These are phyloP conservation scores for Microchirus variegatus DNA, from an alignment of 2,797 vertebrate genomes.

Conservation along the genomic window DNA sequence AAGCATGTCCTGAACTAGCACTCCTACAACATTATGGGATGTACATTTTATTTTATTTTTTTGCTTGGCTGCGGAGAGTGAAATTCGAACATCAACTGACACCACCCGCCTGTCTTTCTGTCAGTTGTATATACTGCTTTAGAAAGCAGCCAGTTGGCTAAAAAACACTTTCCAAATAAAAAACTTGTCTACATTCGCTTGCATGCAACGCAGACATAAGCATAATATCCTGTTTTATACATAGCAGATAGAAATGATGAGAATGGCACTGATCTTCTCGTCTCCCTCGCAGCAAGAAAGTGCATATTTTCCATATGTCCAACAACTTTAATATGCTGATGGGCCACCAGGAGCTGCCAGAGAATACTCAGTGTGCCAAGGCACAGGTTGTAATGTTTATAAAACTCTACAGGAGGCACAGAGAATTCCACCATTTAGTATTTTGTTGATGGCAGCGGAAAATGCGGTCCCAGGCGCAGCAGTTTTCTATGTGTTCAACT, in stretches of 20 bases:
- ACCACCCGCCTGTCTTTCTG: neutral
- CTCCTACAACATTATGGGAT: neutral
- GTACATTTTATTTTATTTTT: no score
- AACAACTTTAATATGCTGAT: neutral
- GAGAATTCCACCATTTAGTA: conserved; percentile 23
- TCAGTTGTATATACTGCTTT: neutral
- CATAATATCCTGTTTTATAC: neutral
- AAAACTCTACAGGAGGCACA: neutral
- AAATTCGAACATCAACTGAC: neutral
- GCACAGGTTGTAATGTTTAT: conserved; percentile 26
- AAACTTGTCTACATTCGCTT: neutral
- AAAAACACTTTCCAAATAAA: neutral
- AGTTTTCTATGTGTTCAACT: conserved; percentile 50
- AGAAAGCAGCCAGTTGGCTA: neutral
- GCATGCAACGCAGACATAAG: neutral
- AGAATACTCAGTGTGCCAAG: neutral
- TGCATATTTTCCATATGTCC: conserved; percentile 13
- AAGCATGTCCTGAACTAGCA: neutral
- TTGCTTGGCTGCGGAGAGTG: neutral
- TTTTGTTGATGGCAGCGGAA: conserved; percentile 48
- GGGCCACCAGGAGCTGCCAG: conserved; percentile 7
- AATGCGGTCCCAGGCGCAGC: conserved; percentile 57
- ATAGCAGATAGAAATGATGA: conserved; percentile 3
- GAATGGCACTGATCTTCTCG: conserved; percentile 14
- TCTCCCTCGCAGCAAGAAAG: conserved; percentile 1